Evolutionary conservation across 2,797 vertebrate species (phyloP), one percentile per base, ranked within the genome.

Genomic region (Chaenodraco wilsoni): DNA sequence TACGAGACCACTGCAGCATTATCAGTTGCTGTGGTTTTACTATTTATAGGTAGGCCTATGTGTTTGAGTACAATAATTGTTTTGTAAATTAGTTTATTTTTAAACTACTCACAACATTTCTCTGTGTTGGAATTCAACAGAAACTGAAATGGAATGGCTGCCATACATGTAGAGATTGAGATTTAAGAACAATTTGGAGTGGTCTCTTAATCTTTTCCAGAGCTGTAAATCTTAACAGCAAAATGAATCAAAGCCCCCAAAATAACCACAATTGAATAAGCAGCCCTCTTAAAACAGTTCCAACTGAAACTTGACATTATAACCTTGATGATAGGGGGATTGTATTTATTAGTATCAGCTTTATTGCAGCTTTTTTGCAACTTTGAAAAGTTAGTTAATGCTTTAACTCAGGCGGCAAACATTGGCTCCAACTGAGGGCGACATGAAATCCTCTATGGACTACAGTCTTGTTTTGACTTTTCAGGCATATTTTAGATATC

Each of bases 351-450:
- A 37, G 33, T 37, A 37, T 37, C 33, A 37, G 33, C 33, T 37
- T 37, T 37, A 41, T 17, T 59, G 15, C 27, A 44, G n/a, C n/a
- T 55, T 65, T 3, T 14, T 1, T 31, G 3, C 21, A 52, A 44
- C 33, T 37, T 37, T 9, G 8, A 37, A 37, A 12, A 1, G 23
- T 12, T 21, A 19, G 37, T 55, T n/a, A 21, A 9, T 43, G 21
- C 33, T 50, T 31, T 64, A 74, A 59, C 44, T 23, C 23, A 33
- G n/a, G 37, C 16, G 9, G 48, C 48, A 48, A 19, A 61, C 41
- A 57, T 16, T 44, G 17, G 9, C 33, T 72, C 54, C 37, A 45
- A 52, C 23, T 45, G 37, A 52, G 76, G 70, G 61, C 40, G 27
- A 46, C 13, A 60, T 54, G 12, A 54, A 67, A 41, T n/a, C 15